Conservation (phyloP, 2,113 vertebrate species). For the Gymnocephalus cernua region DNA sequence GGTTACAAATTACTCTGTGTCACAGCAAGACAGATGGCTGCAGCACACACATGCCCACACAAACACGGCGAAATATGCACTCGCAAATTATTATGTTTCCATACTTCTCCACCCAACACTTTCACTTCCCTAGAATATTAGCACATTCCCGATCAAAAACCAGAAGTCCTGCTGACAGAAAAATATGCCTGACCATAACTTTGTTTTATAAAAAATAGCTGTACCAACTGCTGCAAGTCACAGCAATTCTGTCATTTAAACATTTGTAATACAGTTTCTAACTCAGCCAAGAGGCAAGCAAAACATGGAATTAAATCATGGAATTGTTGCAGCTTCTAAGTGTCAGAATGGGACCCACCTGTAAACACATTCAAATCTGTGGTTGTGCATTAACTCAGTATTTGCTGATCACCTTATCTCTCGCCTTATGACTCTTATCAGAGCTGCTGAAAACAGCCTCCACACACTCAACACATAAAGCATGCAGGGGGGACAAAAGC, state of each 20-base stretch:
- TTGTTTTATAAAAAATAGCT: not conserved
- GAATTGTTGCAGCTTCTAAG: too few species aligned
- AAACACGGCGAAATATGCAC: not conserved
- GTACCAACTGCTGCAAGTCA: not conserved
- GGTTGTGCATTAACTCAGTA: not conserved
- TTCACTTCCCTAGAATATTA: slow-evolving; percentile 44
- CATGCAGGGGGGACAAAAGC: not conserved
- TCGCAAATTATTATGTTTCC: not conserved
- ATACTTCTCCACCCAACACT: not conserved
- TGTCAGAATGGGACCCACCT: not conserved
- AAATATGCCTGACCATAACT: not conserved
- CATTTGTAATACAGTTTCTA: not conserved
- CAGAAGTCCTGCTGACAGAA: not conserved
- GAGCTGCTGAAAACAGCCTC: not conserved
- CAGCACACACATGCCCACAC: slow-evolving; percentile 7
- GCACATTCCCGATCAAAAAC: not conserved
- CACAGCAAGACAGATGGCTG: slow-evolving; percentile 35
- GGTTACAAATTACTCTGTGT: slow-evolving; percentile 49
- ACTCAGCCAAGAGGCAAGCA: not conserved
- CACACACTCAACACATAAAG: not conserved
- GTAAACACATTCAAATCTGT: not conserved
- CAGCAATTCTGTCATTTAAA: not conserved
- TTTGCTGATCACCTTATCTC: slow-evolving; percentile 13
- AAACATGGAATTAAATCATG: not conserved
- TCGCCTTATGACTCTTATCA: slow-evolving; percentile 3